Percentiles rank a stretch among this genome's conserved stretches.
Evolutionary conservation across 2,797 vertebrate species (phyloP).

Genomic region (Gobionotothen gibberifrons): DNA sequence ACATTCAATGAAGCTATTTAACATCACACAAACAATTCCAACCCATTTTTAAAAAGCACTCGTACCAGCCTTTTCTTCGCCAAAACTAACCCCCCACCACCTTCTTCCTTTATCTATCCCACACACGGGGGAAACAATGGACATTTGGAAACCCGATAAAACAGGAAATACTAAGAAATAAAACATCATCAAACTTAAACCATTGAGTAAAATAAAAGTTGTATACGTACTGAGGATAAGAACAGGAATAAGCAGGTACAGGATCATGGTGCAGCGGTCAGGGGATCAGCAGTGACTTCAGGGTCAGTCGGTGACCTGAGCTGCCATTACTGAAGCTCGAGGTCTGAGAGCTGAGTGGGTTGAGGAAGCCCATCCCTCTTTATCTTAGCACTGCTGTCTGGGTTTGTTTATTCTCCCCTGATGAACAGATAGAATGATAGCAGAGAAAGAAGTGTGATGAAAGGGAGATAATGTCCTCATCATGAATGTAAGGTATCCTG

Average conservation of each 20-base stretch:
- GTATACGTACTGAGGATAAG: conserved; percentile 48
- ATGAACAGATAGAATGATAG: background rate
- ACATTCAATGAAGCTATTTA: background rate
- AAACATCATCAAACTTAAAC: background rate
- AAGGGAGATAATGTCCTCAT: background rate
- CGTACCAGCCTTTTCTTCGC: background rate
- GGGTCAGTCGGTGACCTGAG: conserved; percentile 20
- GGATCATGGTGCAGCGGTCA: conserved; percentile 46
- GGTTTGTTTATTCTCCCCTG: background rate
- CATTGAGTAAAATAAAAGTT: rapidly evolving
- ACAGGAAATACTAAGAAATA: conserved; percentile 45
- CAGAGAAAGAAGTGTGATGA: background rate
- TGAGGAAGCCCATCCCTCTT: conserved; percentile 57
- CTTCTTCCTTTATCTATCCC: background rate
- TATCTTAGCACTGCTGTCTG: conserved; percentile 25
- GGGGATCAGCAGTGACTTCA: background rate
- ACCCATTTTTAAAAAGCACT: background rate
- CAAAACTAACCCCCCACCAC: background rate
- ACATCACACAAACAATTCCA: background rate
- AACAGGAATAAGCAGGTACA: conserved; percentile 39
- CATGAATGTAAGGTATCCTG: background rate
- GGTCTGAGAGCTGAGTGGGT: conserved; percentile 24
- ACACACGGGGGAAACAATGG: conserved; percentile 32
- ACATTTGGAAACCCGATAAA: conserved; percentile 8
- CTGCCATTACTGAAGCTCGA: background rate